Evolutionary conservation across 2,797 vertebrate species (phyloP), one percentile per base, ranked within the genome.

Genomic region (Taeniopygia guttata): DNA sequence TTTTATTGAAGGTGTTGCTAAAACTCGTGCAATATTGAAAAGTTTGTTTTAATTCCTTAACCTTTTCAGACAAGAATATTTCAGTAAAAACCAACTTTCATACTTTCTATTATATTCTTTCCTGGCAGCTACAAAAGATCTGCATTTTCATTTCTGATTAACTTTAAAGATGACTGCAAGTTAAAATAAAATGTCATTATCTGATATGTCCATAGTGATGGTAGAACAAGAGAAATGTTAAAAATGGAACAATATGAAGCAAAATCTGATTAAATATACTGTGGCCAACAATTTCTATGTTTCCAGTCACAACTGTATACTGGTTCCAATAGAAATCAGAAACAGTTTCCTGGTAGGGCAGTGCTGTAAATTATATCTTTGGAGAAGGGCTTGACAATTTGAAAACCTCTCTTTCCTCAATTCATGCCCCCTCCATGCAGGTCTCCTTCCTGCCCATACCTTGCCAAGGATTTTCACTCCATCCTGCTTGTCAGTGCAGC

Each of bases 181-280:
- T 19, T 49, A 55, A 34, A 69, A 77, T 38, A 63, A 59, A 94
- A 78, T 52, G 16, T 27, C 36, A 48, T 54, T 55, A 34, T 27
- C 22, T 72, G 46, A 38, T 49, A 14, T 27, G 56, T 55, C 21
- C 12, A 26, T 29, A 68, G 25, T 23, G 38, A 60, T 80, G 52
- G 42, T 51, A 91, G 82, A 93, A 91, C 75, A 87, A 55, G 58
- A 78, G 43, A 74, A 86, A 80, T 73, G 20, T 91, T 94, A 91
- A 91, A 93, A 96, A 87, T 73, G 21, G 45, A 95, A 75, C 32
- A 85, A 63, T 32, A 54, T 83, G 54, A 77, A 95, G 81, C 36
- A 93, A 89, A 87, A 88, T 48, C 84, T 87, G 64, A 77, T 93
- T 94, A 92, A 94, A 77, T 90, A 92, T 69, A 90, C 52, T 73